Percentiles rank a stretch among this genome's conserved stretches.
Evolutionary conservation across 2,113 vertebrate genomes (phyloP).

Genomic region (Phainopepla nitens): DNA sequence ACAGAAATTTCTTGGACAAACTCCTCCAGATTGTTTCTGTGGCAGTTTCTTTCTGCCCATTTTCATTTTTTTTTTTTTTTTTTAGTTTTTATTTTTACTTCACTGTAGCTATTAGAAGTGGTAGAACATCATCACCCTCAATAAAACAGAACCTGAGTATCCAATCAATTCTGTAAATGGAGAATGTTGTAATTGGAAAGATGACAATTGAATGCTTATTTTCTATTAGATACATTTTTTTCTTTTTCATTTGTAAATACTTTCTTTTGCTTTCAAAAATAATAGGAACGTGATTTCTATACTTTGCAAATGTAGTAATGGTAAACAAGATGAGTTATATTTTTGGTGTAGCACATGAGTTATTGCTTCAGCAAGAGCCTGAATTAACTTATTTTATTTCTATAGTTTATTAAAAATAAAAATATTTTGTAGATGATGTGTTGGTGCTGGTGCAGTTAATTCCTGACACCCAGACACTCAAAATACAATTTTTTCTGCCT

Average conservation of each 20-base stretch:
- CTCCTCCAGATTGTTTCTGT: not conserved
- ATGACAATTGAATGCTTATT: not conserved
- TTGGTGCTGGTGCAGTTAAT: not conserved
- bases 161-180: not conserved
- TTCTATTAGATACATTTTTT: not conserved
- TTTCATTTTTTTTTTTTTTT: not conserved
- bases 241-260: not conserved
- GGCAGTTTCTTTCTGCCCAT: not conserved
- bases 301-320: not conserved
- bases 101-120: not conserved
- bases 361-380: not conserved
- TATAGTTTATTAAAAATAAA: not conserved
- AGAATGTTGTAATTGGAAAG: not conserved
- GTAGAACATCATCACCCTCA: not conserved
- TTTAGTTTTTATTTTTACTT: not conserved
- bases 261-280: not conserved
- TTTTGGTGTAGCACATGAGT: not conserved
- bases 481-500: not conserved
- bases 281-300: not conserved
- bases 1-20: not conserved
- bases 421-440: not conserved
- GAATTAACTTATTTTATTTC: not conserved
- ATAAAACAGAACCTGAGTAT: not conserved
- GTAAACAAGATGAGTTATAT: not conserved
- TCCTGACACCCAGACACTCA: not conserved